Base-by-base conservation (phyloP, 2,113 vertebrate species). In the Mustela nigripes region DNA sequence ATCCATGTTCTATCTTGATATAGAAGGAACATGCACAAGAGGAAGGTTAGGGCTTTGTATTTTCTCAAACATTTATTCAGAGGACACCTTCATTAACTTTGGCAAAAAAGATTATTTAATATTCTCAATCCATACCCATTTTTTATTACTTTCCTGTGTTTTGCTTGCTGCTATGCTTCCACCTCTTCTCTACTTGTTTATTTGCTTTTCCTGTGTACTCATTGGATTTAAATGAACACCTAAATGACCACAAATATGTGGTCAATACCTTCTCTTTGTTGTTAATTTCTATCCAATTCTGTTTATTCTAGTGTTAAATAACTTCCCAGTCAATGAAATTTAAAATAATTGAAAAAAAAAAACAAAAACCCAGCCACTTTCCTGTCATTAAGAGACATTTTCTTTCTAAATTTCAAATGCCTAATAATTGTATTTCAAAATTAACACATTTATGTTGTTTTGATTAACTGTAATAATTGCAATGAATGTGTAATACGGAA, bases 381-480 rank as follows among this genome's bases (percentile, higher is more conserved):
- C 53, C 22, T 91, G 42, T 86, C 74, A 45, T 69, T 11, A 33
- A 83, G 71, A 79, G 22, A n/a, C 21, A 42, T n/a, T 53, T 58
- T 58, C 71, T 63, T 65, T 58, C 48, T 93, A 67, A 36, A 4
- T 80, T 65, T 73, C 74, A 24, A 78, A 45, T 33, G 36, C 74
- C 82, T 65, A 84, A 9, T 89, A 28, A 39, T 73, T 80, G 31
- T 45, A 86, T 91, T 65, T 82, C 65, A 74, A 65, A 73, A 56
- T 39, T n/a, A 11, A 65, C 31, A 19, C 9, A 33, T 86, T 36
- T 79, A n/a, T 80, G 12, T 50, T 73, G 26, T 74, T 94, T 96
- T 65, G 42, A 86, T 90, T 71, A 63, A 56, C 67, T 85, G 4
- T 36, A 50, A 21, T 80, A 81, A 36, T 90, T 65, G 11, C 22